Base-by-base conservation (phyloP, 2,888 invertebrate species). In the Coremacera marginata region DNA sequence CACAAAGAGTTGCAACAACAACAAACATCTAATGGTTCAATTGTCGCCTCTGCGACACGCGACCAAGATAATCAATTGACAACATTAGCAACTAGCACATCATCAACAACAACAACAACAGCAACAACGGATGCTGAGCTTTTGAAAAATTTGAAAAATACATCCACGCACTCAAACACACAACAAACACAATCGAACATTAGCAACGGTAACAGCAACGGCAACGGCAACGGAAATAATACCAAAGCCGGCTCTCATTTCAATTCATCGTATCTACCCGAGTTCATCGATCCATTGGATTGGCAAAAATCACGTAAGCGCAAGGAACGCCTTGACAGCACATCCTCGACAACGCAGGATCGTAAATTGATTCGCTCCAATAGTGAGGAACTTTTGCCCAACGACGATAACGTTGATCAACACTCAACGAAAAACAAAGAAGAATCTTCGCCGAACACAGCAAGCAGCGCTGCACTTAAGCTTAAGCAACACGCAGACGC, bases 291-390 rank as follows among this genome's bases (percentile, higher is more conserved):
- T 82, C 89, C 89, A 57, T 77, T 87, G 77, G 90, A 90, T 87
- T 89, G 89, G 89, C 89, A 89, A 81, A 89, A 88, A 84, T 88
- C 92, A 55, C 89, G 92, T 77, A 93, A 93, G 86, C 90, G 93
- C 80, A 93, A 93, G 87, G 93, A 93, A 85, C 90, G 93, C 63
- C 91, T 92, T 83, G 93, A 93, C 87, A 92, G 92, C 86, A 89
- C 84, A 79, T 91, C 91, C 80, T 92, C 91, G 37, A 88, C 90
- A 75, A 91, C 90, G 67, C 91, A 91, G 80, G 93, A 93, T 84
- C 90, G 92, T 77, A 93, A 93, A 86, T 90, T 92, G 77, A 91
- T 92, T 80, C 90, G 92, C 81, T 92, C 92, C 70, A 92, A 92
- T 86, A 92, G 92, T 76, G 92, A 92, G 85, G 92, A 92, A 84